A percentile compares a stretch with the other conserved stretches of the same genome.
Evolutionary conservation across 1,140 invertebrate genomes (phyloP).

Genomic region (Drosophila parabipectinata): DNA sequence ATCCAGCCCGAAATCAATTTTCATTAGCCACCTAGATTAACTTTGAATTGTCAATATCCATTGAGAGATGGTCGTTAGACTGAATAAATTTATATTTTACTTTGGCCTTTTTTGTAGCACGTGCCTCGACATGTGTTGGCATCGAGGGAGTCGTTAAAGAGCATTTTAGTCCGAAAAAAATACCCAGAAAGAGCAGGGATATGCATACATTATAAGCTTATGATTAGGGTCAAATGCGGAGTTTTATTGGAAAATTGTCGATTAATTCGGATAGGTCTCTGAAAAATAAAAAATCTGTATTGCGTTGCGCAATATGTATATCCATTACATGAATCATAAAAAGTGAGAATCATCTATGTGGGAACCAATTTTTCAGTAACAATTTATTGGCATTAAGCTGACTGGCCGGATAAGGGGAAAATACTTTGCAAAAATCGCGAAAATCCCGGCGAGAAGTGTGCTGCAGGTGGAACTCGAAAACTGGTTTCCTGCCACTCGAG

Average conservation of each 20-base stretch:
- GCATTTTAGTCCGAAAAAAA: slow-evolving; percentile 52
- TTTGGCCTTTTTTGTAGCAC: slow-evolving; percentile 17
- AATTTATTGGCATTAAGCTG: slow-evolving; percentile 49
- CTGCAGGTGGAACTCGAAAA: slow-evolving; percentile 18
- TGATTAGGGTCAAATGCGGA: slow-evolving; percentile 15
- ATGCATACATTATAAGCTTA: slow-evolving; percentile 19
- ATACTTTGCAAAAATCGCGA: slow-evolving; percentile 14
- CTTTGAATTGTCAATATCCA: slow-evolving; percentile 33
- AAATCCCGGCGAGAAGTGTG: slow-evolving; percentile 2
- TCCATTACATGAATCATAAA: slow-evolving; percentile 22
- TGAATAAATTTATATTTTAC: slow-evolving; percentile 30
- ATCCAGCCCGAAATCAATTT: slow-evolving; percentile 64
- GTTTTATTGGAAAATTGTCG: slow-evolving; percentile 1
- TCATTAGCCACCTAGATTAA: slow-evolving; percentile 57
- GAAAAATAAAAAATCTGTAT: slow-evolving; percentile 5
- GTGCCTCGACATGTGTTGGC: slow-evolving; percentile 17
- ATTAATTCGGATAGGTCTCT: neutral
- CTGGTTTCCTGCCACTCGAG: slow-evolving; percentile 28
- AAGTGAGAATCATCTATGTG: slow-evolving; percentile 25
- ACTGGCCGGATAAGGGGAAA: slow-evolving; percentile 28
- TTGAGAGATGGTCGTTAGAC: slow-evolving; percentile 32
- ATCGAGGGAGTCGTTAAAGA: slow-evolving; percentile 74
- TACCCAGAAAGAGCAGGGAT: slow-evolving; percentile 30
- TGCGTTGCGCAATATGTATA: neutral
- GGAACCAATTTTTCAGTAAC: slow-evolving; percentile 46